Percentiles rank a stretch among this genome's conserved stretches.
Conservation (phyloP, 1,140 invertebrate species). For the Notospermus geniculatus region DNA sequence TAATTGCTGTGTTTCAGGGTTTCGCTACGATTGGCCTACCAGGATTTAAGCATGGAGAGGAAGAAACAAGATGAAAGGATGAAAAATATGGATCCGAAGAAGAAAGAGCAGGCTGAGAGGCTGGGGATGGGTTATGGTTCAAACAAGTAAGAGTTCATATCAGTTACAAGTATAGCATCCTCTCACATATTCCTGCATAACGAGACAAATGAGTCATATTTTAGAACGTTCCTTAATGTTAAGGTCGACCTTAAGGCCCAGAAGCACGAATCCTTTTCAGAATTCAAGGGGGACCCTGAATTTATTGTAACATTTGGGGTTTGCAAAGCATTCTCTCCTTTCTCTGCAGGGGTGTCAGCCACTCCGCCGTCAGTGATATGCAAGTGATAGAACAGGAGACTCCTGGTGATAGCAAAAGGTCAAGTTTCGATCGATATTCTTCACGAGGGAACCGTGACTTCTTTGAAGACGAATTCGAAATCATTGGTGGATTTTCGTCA, state of each 20-base stretch:
- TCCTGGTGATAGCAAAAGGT: constrained; percentile 21
- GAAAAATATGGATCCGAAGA: constrained; percentile 76
- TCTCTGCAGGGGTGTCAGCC: constrained; percentile 72
- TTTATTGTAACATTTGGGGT: too few relatives aligned
- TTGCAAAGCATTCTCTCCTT: too few relatives aligned
- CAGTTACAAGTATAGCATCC: too few relatives aligned
- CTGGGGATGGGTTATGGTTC: constrained; percentile 86
- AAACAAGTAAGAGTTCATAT: constrained; percentile 60
- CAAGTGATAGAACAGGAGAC: constrained; percentile 78
- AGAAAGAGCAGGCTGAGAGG: constrained; percentile 84
- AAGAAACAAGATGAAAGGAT: constrained; percentile 77
- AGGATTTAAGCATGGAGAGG: constrained; percentile 76
- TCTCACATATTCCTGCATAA: too few relatives aligned
- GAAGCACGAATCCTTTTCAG: too few relatives aligned
- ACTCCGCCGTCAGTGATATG: constrained; percentile 93
- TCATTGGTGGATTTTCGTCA: constrained; percentile 53
- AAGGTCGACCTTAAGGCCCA: too few relatives aligned
- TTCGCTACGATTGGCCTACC: constrained; percentile 83
- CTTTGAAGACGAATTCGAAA: constrained; percentile 59
- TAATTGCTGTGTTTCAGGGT: too few relatives aligned
- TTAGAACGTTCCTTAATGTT: too few relatives aligned
- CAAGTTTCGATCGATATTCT: constrained; percentile 20
- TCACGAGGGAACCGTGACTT: constrained; percentile 35
- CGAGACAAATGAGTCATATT: too few relatives aligned
- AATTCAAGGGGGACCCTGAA: too few relatives aligned